Conservation (phyloP, 2,888 invertebrate genomes). For the Plagodis pulveraria region DNA sequence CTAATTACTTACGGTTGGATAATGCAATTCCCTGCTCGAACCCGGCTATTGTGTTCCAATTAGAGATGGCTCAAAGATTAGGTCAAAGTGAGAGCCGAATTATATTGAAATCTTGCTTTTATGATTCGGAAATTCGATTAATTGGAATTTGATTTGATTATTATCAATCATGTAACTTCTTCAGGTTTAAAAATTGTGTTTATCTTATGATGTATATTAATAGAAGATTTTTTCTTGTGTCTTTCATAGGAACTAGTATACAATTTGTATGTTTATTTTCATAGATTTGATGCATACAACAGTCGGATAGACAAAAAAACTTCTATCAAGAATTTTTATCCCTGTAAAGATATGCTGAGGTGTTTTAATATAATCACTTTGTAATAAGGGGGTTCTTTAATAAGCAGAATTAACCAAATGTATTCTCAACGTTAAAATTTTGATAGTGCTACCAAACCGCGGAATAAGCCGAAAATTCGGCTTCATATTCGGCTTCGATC, state of each 20-base stretch:
- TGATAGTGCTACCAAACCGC: not conserved
- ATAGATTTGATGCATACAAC: too few species aligned
- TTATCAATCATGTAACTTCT: too few species aligned
- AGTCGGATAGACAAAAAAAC: too few species aligned
- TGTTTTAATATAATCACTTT: too few species aligned
- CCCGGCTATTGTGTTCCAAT: slow-evolving; percentile 41
- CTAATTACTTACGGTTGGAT: slow-evolving; percentile 50
- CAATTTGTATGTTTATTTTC: too few species aligned
- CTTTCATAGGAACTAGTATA: too few species aligned
- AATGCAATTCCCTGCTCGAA: slow-evolving; percentile 50
- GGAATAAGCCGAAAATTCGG: slow-evolving; percentile 22
- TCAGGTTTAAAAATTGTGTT: too few species aligned
- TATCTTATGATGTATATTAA: too few species aligned
- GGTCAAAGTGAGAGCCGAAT: slow-evolving; percentile 14
- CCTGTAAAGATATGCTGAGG: too few species aligned
- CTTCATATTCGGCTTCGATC: slow-evolving; percentile 18
- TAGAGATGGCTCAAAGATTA: slow-evolving; percentile 17
- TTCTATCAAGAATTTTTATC: too few species aligned
- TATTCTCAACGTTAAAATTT: not conserved
- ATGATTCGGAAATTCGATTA: not conserved
- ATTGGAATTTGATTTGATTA: not conserved
- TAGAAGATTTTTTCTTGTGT: too few species aligned
- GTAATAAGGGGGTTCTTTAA: too few species aligned
- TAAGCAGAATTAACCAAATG: slow-evolving; percentile 6
- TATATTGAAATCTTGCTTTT: slow-evolving; percentile 5